A percentile compares a stretch with the other conserved stretches of the same genome.
Evolutionary conservation across 2,113 vertebrate genomes (phyloP).

Genomic region (Zosterops japonicus): DNA sequence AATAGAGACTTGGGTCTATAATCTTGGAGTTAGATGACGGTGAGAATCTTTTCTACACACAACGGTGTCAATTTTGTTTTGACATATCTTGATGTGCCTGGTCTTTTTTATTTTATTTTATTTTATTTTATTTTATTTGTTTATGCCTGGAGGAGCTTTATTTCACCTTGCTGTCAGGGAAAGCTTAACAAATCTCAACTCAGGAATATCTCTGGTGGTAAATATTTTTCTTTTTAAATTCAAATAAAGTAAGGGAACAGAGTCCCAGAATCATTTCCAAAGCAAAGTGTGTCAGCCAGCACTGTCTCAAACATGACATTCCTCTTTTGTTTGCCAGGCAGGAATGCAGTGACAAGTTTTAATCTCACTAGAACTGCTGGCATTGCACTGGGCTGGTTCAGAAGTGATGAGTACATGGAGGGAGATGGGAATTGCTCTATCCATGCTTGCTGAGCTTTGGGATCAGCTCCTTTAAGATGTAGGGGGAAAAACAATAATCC

Average conservation of each 20-base stretch:
- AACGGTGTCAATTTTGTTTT: not conserved
- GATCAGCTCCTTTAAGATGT: not conserved
- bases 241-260: not conserved
- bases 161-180: not conserved
- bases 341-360: not conserved
- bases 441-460: not conserved
- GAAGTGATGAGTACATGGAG: not conserved
- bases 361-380: not conserved
- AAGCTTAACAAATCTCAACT: slow-evolving; percentile 49
- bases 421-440: not conserved
- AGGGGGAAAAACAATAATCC: accelerated
- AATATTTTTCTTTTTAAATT: not conserved
- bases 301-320: not conserved
- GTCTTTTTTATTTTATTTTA: not conserved
- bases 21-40: not conserved
- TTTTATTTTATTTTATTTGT: not conserved
- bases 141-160: not conserved
- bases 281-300: not conserved
- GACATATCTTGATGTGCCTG: not conserved
- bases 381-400: not conserved
- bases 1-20: not conserved
- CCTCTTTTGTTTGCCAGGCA: not conserved
- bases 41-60: not conserved
- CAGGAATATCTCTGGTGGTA: slow-evolving; percentile 39
- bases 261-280: not conserved